A percentile compares a stretch with the other conserved stretches of the same genome.
These are phyloP conservation scores for Ariopsis seemanni DNA, from an alignment of 2,113 vertebrate species.

Conservation along the genomic window DNA sequence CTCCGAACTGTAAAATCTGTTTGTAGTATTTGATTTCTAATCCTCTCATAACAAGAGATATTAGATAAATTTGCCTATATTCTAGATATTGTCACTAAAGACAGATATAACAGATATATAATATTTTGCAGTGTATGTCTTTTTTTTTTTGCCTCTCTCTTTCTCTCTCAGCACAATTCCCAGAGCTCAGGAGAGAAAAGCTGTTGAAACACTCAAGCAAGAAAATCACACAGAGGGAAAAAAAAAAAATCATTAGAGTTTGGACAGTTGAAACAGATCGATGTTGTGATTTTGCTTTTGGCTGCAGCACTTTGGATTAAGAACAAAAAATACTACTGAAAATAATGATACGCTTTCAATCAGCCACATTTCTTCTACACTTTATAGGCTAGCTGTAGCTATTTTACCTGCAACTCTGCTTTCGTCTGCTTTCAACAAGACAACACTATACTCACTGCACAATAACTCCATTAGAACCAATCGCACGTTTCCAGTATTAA, in stretches of 20 bases:
- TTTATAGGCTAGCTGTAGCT: neutral
- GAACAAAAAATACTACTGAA: neutral
- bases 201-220: slow-evolving; percentile 57
- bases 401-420: too few relatives aligned
- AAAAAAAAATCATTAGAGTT: neutral
- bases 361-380: neutral
- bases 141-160: neutral
- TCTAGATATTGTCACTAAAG: too few relatives aligned
- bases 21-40: too few relatives aligned
- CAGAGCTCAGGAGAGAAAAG: slow-evolving; percentile 37
- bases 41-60: too few relatives aligned
- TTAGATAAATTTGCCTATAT: too few relatives aligned
- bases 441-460: too few relatives aligned
- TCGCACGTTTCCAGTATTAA: too few relatives aligned
- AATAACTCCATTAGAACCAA: too few relatives aligned
- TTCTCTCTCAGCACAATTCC: neutral
- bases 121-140: neutral
- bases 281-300: neutral
- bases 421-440: too few relatives aligned
- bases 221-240: neutral
- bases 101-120: too few relatives aligned
- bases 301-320: neutral
- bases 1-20: too few relatives aligned
- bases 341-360: neutral
- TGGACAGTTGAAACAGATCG: neutral